phyloP scores from a whole-genome alignment of 2,888 invertebrate species.

The Eupelmus urozonus region DNA sequence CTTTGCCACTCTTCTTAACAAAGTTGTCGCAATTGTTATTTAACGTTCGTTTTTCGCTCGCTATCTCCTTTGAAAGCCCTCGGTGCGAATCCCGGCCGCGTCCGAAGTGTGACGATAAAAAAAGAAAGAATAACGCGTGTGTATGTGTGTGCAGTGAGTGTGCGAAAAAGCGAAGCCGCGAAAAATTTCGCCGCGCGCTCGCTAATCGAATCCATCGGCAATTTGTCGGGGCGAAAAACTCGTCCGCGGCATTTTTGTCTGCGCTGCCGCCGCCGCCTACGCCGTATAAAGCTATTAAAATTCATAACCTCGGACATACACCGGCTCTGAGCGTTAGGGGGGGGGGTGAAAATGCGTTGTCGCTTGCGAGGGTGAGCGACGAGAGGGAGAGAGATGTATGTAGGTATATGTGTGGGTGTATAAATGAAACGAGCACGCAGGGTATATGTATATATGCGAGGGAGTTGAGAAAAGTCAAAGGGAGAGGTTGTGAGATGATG shows the following conservation, averaged over 20 bases:
- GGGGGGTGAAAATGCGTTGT: conserved; percentile 71
- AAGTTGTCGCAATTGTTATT: conserved; percentile 47
- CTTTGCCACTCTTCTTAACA: conserved; percentile 38
- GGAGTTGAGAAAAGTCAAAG: conserved; percentile 21
- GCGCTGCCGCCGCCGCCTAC: not conserved
- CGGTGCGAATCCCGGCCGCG: not conserved
- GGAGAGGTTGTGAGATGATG: conserved; percentile 1
- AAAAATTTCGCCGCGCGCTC: conserved; percentile 61
- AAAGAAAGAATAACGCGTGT: not conserved
- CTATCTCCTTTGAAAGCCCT: conserved; percentile 38
- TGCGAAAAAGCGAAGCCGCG: not conserved
- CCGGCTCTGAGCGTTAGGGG: conserved; percentile 59
- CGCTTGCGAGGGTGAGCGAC: conserved; percentile 4
- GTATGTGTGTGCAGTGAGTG: not conserved
- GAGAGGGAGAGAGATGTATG: not conserved
- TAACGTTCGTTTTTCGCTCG: conserved; percentile 14
- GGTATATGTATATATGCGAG: not conserved
- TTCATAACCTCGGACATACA: conserved; percentile 77
- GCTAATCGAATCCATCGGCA: conserved; percentile 77
- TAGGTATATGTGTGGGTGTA: not conserved
- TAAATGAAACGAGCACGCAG: conserved; percentile 11
- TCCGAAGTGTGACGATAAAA: not conserved
- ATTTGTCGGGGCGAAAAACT: conserved; percentile 75
- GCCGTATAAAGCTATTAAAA: conserved; percentile 76
- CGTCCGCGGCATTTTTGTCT: conserved; percentile 73